Conservation (phyloP, 2,113 vertebrate genomes). For the Tragelaphus buxtoni region DNA sequence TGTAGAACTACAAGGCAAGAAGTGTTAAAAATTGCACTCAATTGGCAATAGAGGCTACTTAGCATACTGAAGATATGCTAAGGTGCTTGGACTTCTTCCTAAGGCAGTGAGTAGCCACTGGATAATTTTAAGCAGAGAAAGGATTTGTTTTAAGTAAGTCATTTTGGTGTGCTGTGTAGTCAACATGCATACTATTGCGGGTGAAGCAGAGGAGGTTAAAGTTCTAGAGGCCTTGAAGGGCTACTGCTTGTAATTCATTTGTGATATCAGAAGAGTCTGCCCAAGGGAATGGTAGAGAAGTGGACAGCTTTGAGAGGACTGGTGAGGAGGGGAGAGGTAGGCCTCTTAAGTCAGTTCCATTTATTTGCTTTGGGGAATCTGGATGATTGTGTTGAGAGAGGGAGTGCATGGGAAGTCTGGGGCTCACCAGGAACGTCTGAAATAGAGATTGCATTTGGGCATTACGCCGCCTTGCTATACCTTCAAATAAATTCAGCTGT, state of each 20-base stretch:
- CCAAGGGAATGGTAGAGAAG: not conserved
- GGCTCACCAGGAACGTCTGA: not conserved
- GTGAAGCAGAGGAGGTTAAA: not conserved
- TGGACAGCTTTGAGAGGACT: not conserved
- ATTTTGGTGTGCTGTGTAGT: not conserved
- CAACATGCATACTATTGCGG: not conserved
- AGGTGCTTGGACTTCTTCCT: not conserved
- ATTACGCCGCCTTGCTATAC: not conserved
- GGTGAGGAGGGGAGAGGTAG: not conserved
- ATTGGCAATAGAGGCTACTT: not conserved
- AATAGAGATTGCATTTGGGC: not conserved
- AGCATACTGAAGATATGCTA: not conserved
- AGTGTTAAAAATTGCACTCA: not conserved
- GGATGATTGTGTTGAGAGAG: not conserved
- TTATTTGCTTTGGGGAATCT: not conserved
- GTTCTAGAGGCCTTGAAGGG: not conserved
- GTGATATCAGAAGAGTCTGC: not conserved
- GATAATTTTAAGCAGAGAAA: slow-evolving; percentile 6
- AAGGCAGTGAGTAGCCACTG: not conserved
- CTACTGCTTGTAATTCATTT: not conserved
- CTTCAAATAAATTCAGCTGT: not conserved
- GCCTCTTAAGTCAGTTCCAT: not conserved
- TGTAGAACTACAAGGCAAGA: not conserved
- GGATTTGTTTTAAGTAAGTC: not conserved
- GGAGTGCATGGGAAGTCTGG: not conserved